Evolutionary conservation across 2,113 vertebrate genomes (phyloP).

Genomic region (Notechis scutatus): DNA sequence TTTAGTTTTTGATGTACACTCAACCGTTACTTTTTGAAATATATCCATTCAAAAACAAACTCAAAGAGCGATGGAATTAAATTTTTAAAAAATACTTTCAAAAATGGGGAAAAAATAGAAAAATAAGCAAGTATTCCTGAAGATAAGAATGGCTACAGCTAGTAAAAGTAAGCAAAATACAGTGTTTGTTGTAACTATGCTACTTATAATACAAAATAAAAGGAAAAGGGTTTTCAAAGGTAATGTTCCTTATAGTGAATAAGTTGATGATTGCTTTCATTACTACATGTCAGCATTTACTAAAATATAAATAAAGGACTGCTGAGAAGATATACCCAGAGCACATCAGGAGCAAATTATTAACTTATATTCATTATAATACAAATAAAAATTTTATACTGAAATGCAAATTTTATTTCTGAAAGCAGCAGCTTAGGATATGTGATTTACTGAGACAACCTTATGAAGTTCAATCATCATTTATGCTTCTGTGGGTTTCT

Average conservation of each 20-base stretch:
- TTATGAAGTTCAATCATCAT: slow-evolving; percentile 19
- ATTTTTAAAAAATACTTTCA: not conserved
- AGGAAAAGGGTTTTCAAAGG: not conserved
- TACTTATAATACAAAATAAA: not conserved
- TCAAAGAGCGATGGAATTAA: not conserved
- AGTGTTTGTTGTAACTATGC: not conserved
- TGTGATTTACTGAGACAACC: slow-evolving; percentile 42
- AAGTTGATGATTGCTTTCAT: not conserved
- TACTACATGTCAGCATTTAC: slow-evolving; percentile 7
- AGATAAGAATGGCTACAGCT: not conserved
- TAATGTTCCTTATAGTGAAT: slow-evolving; percentile 4
- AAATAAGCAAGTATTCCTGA: not conserved
- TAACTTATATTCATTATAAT: slow-evolving; percentile 22
- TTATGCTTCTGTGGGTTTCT: slow-evolving; percentile 15
- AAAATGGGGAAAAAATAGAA: not conserved
- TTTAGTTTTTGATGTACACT: not conserved
- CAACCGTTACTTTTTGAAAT: not conserved
- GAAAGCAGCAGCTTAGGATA: slow-evolving; percentile 6
- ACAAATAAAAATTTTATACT: slow-evolving; percentile 23
- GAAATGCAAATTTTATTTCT: slow-evolving; percentile 25
- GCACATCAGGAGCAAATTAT: slow-evolving; percentile 21
- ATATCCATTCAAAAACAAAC: not conserved
- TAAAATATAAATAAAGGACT: slow-evolving; percentile 8
- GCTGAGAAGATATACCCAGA: not conserved
- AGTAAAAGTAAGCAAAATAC: not conserved